Evolutionary conservation across 2,113 vertebrate genomes (phyloP).

Genomic region (Pterocles burchelli): DNA sequence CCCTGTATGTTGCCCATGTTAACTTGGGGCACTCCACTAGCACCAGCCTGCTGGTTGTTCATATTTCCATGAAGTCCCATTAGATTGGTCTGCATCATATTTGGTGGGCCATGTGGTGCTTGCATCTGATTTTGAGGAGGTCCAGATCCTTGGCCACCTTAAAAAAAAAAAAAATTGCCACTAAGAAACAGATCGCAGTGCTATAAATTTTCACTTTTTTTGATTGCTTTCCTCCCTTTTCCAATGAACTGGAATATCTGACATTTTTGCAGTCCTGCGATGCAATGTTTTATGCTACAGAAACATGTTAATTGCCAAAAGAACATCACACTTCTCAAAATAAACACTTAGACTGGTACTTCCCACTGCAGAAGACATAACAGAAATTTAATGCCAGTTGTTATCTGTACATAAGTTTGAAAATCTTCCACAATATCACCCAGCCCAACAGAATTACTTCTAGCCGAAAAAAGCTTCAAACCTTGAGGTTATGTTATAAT

Average conservation of each 20-base stretch:
- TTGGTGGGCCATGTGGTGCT: conserved; percentile 81
- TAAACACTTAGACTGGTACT: not conserved
- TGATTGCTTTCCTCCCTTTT: not conserved
- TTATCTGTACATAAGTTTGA: not conserved
- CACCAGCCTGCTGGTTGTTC: conserved; percentile 81
- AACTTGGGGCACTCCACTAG: conserved; percentile 81
- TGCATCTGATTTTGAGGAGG: conserved; percentile 90
- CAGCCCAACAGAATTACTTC: not conserved
- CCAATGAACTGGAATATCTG: not conserved
- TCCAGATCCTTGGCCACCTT: conserved; percentile 85
- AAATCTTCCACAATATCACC: not conserved
- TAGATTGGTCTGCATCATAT: conserved; percentile 86
- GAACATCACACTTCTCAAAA: not conserved
- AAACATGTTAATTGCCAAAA: not conserved
- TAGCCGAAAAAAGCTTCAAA: not conserved
- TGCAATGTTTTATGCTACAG: not conserved
- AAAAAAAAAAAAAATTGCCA: not conserved
- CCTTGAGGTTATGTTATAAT: not conserved
- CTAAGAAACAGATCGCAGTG: not conserved
- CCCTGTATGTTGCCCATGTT: conserved; percentile 84
- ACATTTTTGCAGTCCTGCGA: not conserved
- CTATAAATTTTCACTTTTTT: not conserved
- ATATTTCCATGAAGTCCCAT: conserved; percentile 92
- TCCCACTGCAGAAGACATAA: not conserved
- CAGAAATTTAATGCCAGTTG: not conserved